Conservation (phyloP, 1,140 invertebrate species). For the Lithobius niger region DNA sequence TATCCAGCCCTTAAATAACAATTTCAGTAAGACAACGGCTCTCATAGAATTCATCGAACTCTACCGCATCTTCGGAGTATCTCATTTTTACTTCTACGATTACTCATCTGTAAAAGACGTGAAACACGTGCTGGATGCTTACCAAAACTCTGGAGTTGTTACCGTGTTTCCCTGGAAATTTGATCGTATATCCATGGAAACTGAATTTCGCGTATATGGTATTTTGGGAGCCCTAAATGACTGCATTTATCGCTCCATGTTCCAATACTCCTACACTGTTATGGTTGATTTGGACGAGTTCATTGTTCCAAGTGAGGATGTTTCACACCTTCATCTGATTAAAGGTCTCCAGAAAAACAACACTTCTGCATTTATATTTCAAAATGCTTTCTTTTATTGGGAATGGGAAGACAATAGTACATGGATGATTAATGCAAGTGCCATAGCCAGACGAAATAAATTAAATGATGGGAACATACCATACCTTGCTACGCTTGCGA, state of each 20-base stretch:
- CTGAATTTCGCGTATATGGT: neutral
- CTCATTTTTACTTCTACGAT: constrained; percentile 89
- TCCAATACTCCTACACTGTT: constrained; percentile 10
- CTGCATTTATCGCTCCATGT: constrained; percentile 16
- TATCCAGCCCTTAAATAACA: no score
- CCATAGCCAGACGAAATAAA: constrained; percentile 17
- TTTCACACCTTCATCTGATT: constrained; percentile 14
- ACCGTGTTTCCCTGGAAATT: constrained; percentile 71
- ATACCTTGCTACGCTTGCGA: constrained; percentile 54
- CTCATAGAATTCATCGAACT: no score
- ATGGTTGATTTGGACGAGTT: constrained; percentile 16
- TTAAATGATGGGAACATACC: no score
- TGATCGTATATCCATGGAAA: constrained; percentile 63
- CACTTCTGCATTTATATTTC: constrained; percentile 46
- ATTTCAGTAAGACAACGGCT: no score
- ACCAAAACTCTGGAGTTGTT: constrained; percentile 49
- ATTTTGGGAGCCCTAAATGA: constrained; percentile 12
- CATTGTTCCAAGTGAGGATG: constrained; percentile 14
- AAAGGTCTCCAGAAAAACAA: constrained; percentile 11
- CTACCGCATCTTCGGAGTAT: no score
- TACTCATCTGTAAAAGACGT: constrained; percentile 67
- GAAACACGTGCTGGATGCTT: constrained; percentile 48
- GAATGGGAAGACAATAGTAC: constrained; percentile 55
- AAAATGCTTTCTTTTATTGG: constrained; percentile 85
- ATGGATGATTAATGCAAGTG: neutral